phyloP scores from a whole-genome alignment of 2,888 invertebrate genomes.

The Ochropleura leucogaster region DNA sequence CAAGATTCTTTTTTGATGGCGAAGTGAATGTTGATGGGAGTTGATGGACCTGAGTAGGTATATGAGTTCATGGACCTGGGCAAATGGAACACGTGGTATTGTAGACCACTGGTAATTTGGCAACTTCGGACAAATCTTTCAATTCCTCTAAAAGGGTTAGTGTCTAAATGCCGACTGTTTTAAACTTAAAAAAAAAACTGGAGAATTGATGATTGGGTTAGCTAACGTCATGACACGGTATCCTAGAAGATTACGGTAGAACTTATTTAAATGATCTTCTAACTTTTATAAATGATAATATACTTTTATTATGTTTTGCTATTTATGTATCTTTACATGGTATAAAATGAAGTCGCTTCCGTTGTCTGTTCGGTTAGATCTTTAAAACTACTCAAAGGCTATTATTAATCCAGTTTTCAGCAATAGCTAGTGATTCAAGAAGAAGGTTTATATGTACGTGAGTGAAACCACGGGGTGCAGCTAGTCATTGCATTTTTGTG shows the following conservation, averaged over 20 bases:
- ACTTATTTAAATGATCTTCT: too few species aligned
- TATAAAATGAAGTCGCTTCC: too few species aligned
- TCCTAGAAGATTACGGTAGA: neutral
- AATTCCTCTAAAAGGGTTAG: constrained; percentile 2
- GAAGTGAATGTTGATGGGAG: neutral
- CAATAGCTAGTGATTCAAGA: too few species aligned
- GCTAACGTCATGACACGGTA: neutral
- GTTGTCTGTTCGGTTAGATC: too few species aligned
- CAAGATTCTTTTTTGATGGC: constrained; percentile 13
- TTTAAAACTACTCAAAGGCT: too few species aligned
- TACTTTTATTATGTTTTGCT: too few species aligned
- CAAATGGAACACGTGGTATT: constrained; percentile 11
- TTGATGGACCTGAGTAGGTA: constrained; percentile 14
- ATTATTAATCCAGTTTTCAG: too few species aligned
- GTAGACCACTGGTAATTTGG: constrained; percentile 25
- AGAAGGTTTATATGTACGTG: too few species aligned
- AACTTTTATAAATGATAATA: too few species aligned
- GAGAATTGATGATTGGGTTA: neutral
- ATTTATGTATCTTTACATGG: too few species aligned
- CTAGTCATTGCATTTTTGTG: neutral
- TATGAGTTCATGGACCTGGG: constrained; percentile 36
- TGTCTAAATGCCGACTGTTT: neutral
- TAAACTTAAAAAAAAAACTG: neutral
- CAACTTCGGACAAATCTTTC: constrained; percentile 28
- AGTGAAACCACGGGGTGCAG: too few species aligned